Conservation (phyloP, 2,888 invertebrate species). For the Abscondita cerata region DNA sequence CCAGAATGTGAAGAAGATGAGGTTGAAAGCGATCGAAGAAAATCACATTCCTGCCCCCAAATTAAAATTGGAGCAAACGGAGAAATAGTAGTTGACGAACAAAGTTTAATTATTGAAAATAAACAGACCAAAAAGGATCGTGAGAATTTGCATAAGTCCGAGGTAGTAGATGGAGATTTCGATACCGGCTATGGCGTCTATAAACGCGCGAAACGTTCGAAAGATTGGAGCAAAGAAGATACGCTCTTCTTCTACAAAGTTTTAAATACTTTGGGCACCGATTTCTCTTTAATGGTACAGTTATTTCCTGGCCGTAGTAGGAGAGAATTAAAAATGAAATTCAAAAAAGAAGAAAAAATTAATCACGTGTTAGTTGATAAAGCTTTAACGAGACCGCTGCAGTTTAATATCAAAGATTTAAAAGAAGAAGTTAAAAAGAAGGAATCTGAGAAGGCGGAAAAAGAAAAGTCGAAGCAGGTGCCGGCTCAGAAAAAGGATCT, state of each 20-base stretch:
- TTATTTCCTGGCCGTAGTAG: slow-evolving; percentile 80
- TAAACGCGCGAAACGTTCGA: slow-evolving; percentile 70
- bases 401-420: slow-evolving; percentile 71
- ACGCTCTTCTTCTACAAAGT: slow-evolving; percentile 93
- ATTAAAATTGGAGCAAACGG: slow-evolving; percentile 88
- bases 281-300: slow-evolving; percentile 88
- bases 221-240: slow-evolving; percentile 79
- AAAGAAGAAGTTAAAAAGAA: slow-evolving; percentile 61
- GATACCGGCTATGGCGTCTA: slow-evolving; percentile 67
- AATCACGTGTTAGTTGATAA: slow-evolving; percentile 78
- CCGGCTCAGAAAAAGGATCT: neutral
- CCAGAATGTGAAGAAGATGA: neutral
- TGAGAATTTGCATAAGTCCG: slow-evolving; percentile 69
- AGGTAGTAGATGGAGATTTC: slow-evolving; percentile 70
- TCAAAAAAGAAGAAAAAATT: slow-evolving; percentile 86
- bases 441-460: slow-evolving; percentile 38
- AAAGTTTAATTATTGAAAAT: slow-evolving; percentile 82
- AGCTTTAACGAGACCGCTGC: slow-evolving; percentile 72
- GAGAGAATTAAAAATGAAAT: slow-evolving; percentile 88
- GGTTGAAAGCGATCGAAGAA: slow-evolving; percentile 38
- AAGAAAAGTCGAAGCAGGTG: neutral
- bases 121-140: slow-evolving; percentile 68
- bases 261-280: slow-evolving; percentile 87
- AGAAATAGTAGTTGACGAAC: slow-evolving; percentile 83
- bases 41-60: slow-evolving; percentile 73